Percentiles rank a stretch among this genome's conserved stretches.
Evolutionary conservation across 2,797 vertebrate species (phyloP).

Genomic region (Lates japonicus): DNA sequence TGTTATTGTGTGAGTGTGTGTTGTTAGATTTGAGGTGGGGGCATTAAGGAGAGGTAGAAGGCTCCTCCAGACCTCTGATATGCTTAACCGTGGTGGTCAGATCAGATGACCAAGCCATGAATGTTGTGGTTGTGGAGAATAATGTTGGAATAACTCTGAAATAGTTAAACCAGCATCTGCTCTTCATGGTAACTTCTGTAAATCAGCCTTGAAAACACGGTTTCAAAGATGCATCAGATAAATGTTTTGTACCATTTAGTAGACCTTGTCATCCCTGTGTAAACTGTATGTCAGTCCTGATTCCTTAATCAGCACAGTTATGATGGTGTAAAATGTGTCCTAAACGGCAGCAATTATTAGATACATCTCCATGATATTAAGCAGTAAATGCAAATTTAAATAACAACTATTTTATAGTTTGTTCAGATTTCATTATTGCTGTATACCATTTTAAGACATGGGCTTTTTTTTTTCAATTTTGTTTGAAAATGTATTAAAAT

Average conservation of each 20-base stretch:
- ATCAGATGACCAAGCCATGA: constrained; percentile 43
- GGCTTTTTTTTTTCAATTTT: background rate
- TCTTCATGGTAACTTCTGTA: background rate
- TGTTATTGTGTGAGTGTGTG: constrained; percentile 48
- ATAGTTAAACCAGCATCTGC: constrained; percentile 41
- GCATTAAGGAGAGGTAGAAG: constrained; percentile 40
- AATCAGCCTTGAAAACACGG: background rate
- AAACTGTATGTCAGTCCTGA: too few relatives aligned
- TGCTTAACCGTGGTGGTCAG: constrained; percentile 20
- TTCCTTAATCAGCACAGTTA: background rate
- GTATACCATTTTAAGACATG: background rate
- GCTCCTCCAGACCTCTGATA: constrained; percentile 35
- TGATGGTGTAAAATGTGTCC: background rate
- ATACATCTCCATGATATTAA: background rate
- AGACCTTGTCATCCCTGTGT: background rate
- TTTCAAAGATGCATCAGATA: background rate
- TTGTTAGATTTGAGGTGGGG: constrained; percentile 46
- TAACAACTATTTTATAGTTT: background rate
- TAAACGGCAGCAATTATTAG: background rate
- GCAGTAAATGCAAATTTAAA: background rate
- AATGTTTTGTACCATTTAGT: background rate
- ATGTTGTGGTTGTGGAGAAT: constrained; percentile 47
- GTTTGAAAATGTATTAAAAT: background rate
- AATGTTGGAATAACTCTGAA: constrained; percentile 43
- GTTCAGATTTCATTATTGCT: background rate